Base-by-base conservation (phyloP, 2,797 vertebrate genomes). In the Chelidonichthys spinosus region DNA sequence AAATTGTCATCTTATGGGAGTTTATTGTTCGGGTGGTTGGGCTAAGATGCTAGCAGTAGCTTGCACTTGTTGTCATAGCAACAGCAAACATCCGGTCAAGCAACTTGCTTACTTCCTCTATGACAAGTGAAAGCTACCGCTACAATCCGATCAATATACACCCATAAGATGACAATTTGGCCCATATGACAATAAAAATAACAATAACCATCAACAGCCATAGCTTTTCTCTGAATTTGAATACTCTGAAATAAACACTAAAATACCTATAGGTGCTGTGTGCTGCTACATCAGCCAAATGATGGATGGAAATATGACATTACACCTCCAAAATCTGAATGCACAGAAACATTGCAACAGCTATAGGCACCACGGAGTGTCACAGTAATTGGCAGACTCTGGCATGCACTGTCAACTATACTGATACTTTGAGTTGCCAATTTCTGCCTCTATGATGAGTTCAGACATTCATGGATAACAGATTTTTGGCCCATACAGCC, bases 401-500 rank as follows among this genome's bases (percentile, higher is more conserved):
- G 80, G 69, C 79, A 79, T 10, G 76, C 32, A 54, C 72, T 79
- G 85, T 78, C 86, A 82, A 72, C 78, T 49, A 14, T 47, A 50
- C 9, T 61, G 71, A 39, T 61, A 10, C 55, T 61, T 53, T 40
- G 65, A 82, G 60, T 58, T 55, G 56, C 44, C 84, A 80, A 46
- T 78, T 78, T 85, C 39, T 60, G 58, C 18, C 13, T 5, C 52
- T 65, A 17, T 49, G 52, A 39, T 71, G 71, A 66, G 63, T 74
- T 82, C n/a, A 81, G 70, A 67, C 44, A 76, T 78, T 70, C 54
- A 56, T 42, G 43, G 44, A 39, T 39, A 58, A 33, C 6, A 4
- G 32, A 44, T 46, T 66, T 68, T 43, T 37, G 47, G 61, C 44
- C 60, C 47, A 25, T n/a, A 42, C 35, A 40, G 59, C 32, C 50